Conservation (phyloP, 2,797 vertebrate genomes). For the Perodicticus potto region DNA sequence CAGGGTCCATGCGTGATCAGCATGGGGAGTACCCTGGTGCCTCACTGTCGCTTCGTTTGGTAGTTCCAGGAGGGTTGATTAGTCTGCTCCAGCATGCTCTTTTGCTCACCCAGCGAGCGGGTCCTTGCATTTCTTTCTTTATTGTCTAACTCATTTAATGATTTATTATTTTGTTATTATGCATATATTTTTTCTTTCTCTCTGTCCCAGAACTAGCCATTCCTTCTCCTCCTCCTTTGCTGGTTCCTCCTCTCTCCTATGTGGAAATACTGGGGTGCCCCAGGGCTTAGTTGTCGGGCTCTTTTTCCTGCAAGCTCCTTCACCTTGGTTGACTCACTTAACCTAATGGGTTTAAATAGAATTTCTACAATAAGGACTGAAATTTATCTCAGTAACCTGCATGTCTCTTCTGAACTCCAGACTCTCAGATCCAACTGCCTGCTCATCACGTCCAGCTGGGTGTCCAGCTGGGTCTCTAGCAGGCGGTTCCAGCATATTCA, state of each 20-base stretch:
- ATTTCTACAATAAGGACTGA: not conserved
- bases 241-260: not conserved
- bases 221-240: not conserved
- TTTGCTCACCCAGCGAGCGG: not conserved
- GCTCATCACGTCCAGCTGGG: not conserved
- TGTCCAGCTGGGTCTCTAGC: not conserved
- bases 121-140: slow-evolving; percentile 45
- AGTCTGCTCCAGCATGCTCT: not conserved
- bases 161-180: slow-evolving; percentile 34
- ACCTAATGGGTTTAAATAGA: not conserved
- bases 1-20: not conserved
- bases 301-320: not conserved
- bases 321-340: not conserved
- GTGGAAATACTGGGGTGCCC: not conserved
- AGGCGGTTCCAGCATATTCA: not conserved
- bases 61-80: not conserved
- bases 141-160: not conserved
- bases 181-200: not conserved
- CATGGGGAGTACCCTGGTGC: not conserved
- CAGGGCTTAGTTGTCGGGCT: not conserved
- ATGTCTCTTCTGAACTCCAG: not conserved
- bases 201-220: not conserved
- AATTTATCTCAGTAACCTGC: not conserved
- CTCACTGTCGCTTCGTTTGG: not conserved
- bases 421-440: not conserved